Conservation (phyloP, 2,797 vertebrate species). For the Columba guinea region DNA sequence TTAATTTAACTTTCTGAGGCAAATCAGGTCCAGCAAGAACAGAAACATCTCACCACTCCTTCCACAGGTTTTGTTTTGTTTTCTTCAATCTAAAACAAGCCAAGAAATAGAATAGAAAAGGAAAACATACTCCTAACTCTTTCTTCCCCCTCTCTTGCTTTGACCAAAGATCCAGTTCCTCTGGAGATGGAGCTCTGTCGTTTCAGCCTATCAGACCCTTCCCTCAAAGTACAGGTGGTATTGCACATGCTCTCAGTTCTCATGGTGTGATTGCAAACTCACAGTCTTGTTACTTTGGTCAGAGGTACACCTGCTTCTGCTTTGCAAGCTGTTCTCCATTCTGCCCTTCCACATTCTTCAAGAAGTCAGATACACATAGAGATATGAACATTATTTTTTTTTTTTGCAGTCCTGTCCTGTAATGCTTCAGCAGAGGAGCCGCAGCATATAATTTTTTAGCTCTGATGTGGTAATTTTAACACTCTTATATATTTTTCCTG, state of each 20-base stretch:
- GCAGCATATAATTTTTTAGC: background rate
- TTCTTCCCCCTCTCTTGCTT: background rate
- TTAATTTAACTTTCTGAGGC: background rate
- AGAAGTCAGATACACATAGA: background rate
- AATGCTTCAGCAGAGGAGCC: background rate
- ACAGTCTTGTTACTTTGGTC: background rate
- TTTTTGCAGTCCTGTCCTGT: background rate
- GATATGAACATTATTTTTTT: fast-evolving
- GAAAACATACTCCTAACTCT: background rate
- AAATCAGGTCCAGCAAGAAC: background rate
- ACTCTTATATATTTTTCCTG: background rate
- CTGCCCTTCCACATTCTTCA: background rate
- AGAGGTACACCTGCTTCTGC: background rate
- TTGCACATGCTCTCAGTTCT: background rate
- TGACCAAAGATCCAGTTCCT: background rate
- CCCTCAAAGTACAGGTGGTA: background rate
- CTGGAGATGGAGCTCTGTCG: background rate
- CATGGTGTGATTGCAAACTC: background rate
- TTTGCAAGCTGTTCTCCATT: background rate
- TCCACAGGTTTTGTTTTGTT: background rate
- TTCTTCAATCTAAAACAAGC: background rate
- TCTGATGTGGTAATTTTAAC: background rate
- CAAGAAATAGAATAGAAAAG: background rate
- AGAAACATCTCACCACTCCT: background rate
- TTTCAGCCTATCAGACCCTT: background rate